A percentile compares a stretch with the other conserved stretches of the same genome.
Conservation (phyloP, 2,113 vertebrate species). For the Gorsachius goisagi region DNA sequence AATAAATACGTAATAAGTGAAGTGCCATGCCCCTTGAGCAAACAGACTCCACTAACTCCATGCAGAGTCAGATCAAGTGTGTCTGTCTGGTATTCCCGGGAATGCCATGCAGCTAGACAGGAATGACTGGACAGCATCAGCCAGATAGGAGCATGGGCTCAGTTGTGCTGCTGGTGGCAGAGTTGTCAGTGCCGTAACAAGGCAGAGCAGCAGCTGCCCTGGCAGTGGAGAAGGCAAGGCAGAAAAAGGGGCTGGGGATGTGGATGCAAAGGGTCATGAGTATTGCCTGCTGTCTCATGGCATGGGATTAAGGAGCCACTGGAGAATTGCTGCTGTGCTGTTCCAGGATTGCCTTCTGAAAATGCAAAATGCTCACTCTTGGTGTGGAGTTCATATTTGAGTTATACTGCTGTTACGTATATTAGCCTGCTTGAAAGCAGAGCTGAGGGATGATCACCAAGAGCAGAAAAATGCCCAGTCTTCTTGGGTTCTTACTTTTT, state of each 20-base stretch:
- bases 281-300: background rate
- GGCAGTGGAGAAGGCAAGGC: background rate
- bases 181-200: fast-evolving
- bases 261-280: background rate
- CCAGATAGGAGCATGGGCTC: background rate
- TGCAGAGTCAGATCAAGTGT: background rate
- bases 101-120: background rate
- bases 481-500: background rate
- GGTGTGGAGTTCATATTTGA: background rate
- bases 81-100: background rate
- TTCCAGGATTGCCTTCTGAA: background rate
- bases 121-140: background rate
- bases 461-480: background rate
- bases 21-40: background rate
- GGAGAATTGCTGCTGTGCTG: background rate
- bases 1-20: background rate
- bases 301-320: background rate
- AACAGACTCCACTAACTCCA: background rate
- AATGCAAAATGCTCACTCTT: background rate
- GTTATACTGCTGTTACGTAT: background rate
- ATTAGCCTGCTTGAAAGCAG: background rate
- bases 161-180: background rate
- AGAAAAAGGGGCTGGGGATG: background rate
- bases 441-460: background rate
- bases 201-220: fast-evolving